Evolutionary conservation across 2,113 vertebrate genomes (phyloP), one percentile per base, ranked within the genome.

Genomic region (Rhabdornis inornatus): DNA sequence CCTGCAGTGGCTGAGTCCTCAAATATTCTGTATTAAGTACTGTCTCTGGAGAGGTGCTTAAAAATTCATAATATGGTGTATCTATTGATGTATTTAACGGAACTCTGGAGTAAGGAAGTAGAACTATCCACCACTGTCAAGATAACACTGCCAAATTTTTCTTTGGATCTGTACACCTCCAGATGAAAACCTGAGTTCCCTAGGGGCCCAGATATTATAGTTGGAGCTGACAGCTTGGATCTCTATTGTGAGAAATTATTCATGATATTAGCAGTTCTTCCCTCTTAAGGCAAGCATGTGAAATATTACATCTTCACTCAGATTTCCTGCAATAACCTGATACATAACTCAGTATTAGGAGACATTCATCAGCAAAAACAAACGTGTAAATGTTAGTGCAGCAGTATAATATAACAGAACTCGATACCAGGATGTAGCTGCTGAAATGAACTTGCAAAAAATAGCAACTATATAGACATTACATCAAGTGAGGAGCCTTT

Each of bases 221-320:
- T 91, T 94, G 90, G 90, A 93, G 92, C 74, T 97, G 96, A 96
- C 96, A 97, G 95, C 95, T 97, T 96, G 95, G 90, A 96, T 97
- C 94, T 96, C 86, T 95, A 96, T 97, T 95, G 95, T 96, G 74
- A 97, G 95, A 91, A 97, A 97, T 96, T 97, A 97, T 97, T 97
- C 88, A 97, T 97, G 88, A 93, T 94, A 95, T 97, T 96, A 97
- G 89, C 85, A 90, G 86, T 76, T 93, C 96, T 95, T 83, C 86
- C 92, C 91, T 96, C 92, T 94, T 95, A 92, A 96, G 87, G 95
- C 94, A 94, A 95, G 87, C 83, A 86, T 63, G 87, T 90, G 95
- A 96, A 96, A 95, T 96, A 97, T 94, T 96, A 95, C 96, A 95
- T 96, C 94, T 95, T 96, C 93, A 90, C 91, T 95, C 94, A 90